These are phyloP conservation scores for Chloroclysta siterata DNA, from an alignment of 2,888 invertebrate genomes.

Conservation along the genomic window DNA sequence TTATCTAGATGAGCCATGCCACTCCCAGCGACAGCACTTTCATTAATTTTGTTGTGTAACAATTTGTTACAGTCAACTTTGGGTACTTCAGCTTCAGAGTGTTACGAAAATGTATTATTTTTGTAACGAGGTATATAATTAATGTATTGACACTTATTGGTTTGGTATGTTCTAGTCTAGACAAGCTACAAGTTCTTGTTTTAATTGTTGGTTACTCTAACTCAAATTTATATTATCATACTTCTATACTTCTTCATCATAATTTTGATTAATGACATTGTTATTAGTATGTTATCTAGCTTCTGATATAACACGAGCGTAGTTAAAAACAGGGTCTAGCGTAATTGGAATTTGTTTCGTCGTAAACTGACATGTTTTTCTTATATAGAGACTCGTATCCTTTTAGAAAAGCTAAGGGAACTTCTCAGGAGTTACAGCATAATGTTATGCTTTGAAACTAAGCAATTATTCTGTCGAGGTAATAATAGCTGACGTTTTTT, in stretches of 20 bases:
- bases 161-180: not conserved
- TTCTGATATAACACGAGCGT: not conserved
- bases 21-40: slow-evolving; percentile 45
- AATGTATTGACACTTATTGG: not conserved
- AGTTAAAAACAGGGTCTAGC: not conserved
- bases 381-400: slow-evolving; percentile 1
- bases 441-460: no score
- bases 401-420: not conserved
- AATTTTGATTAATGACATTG: no score
- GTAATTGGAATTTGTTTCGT: slow-evolving; percentile 7
- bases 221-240: no score
- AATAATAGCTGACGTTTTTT: no score
- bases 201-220: not conserved
- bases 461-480: no score
- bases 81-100: slow-evolving; percentile 6
- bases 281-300: no score
- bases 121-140: not conserved
- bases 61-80: slow-evolving; percentile 37
- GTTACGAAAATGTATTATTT: not conserved
- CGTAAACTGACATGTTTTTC: not conserved
- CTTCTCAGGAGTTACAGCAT: not conserved
- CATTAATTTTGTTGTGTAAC: slow-evolving; percentile 55
- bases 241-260: no score
- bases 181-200: not conserved
- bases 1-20: slow-evolving; percentile 54